phyloP scores from a whole-genome alignment of 2,797 vertebrate species.

The Muscicapa striata region DNA sequence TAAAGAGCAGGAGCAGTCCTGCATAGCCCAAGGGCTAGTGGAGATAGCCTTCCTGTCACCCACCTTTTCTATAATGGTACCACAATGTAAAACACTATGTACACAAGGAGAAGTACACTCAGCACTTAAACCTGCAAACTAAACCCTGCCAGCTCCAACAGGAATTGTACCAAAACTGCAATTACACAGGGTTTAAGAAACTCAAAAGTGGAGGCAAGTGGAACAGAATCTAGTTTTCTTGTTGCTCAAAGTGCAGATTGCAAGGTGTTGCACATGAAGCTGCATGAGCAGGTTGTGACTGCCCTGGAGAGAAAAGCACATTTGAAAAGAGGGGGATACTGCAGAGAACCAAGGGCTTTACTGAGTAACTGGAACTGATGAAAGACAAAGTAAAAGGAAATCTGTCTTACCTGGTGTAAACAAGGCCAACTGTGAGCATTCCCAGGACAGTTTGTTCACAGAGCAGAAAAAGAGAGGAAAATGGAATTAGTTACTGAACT shows the following conservation, averaged over 20 bases:
- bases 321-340: constrained; percentile 47
- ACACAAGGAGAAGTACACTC: neutral
- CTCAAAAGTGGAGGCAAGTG: neutral
- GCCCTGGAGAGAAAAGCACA: constrained; percentile 13
- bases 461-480: constrained; percentile 9
- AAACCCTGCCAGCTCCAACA: neutral
- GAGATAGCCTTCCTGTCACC: neutral
- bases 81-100: neutral
- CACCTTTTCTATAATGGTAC: neutral
- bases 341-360: constrained; percentile 38
- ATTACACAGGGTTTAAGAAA: neutral
- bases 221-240: neutral
- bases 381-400: constrained; percentile 73
- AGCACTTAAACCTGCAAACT: neutral
- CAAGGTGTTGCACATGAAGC: neutral
- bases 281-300: neutral
- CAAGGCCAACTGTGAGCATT: constrained; percentile 91
- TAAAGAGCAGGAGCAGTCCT: neutral
- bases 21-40: neutral
- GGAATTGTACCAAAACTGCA: neutral
- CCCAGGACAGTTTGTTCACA: constrained; percentile 60
- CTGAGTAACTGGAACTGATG: constrained; percentile 75
- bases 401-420: constrained; percentile 92
- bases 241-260: neutral
- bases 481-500: constrained; percentile 25